These are phyloP conservation scores for Phasianus colchicus DNA, from an alignment of 2,113 vertebrate genomes.

Conservation along the genomic window DNA sequence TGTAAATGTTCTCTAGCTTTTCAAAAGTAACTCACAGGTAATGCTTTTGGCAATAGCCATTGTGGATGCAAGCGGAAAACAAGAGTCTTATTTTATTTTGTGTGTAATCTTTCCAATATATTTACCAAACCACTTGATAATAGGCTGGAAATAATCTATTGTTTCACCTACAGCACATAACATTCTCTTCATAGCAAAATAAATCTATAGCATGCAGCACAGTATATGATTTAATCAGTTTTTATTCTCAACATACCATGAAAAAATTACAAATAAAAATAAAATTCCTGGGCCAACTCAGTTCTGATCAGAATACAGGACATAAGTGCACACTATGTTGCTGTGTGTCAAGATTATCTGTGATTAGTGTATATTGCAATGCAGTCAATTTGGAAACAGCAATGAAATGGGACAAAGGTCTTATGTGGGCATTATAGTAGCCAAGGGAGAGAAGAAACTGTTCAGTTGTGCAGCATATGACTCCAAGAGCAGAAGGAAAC, in stretches of 20 bases:
- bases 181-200: not conserved
- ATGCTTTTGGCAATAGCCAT: not conserved
- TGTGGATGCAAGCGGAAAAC: not conserved
- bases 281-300: not conserved
- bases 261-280: not conserved
- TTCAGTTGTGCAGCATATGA: not conserved
- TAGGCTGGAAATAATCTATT: slow-evolving; percentile 5
- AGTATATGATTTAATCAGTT: not conserved
- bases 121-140: slow-evolving; percentile 24
- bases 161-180: slow-evolving; percentile 6
- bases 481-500: not conserved
- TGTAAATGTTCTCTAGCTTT: not conserved
- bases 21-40: not conserved
- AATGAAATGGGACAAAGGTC: not conserved
- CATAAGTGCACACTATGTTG: not conserved
- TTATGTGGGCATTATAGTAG: rapidly evolving
- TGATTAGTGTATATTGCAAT: not conserved
- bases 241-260: not conserved
- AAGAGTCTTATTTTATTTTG: not conserved
- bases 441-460: not conserved
- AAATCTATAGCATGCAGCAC: not conserved
- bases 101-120: not conserved
- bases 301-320: not conserved
- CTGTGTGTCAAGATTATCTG: not conserved
- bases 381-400: not conserved